These are phyloP conservation scores for Drosophila acutilabella DNA, from an alignment of 2,888 invertebrate genomes.

Conservation along the genomic window DNA sequence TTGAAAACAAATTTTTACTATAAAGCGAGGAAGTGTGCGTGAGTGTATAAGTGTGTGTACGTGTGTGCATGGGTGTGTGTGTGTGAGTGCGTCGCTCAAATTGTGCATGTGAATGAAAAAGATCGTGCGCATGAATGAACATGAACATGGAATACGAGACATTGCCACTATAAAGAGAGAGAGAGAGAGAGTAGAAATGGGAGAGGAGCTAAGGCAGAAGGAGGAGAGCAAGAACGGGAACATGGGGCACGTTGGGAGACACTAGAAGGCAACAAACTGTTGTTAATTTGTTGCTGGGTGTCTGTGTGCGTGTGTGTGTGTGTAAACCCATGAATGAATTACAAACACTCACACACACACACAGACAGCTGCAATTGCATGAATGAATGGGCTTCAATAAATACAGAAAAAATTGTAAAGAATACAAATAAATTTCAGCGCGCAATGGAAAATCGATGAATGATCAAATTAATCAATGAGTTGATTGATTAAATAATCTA, in stretches of 20 bases:
- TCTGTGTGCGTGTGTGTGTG: slow-evolving; percentile 17
- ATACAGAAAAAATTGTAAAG: not conserved
- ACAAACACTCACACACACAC: slow-evolving; percentile 25
- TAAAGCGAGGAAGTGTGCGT: slow-evolving; percentile 29
- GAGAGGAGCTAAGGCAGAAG: not conserved
- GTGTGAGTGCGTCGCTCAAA: slow-evolving; percentile 46
- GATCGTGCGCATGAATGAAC: slow-evolving; percentile 76
- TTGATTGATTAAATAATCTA: slow-evolving; percentile 19
- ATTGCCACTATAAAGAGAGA: not conserved
- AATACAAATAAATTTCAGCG: slow-evolving; percentile 11
- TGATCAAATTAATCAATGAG: slow-evolving; percentile 21
- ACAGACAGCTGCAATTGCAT: slow-evolving; percentile 46
- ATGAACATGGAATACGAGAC: slow-evolving; percentile 59
- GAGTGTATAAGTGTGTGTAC: slow-evolving; percentile 3
- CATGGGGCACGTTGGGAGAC: slow-evolving; percentile 8
- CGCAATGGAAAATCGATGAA: slow-evolving; percentile 1
- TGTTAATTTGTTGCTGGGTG: slow-evolving; percentile 36
- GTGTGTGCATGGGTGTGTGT: slow-evolving; percentile 14
- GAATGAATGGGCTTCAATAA: slow-evolving; percentile 16
- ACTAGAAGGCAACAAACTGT: slow-evolving; percentile 32
- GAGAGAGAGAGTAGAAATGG: not conserved
- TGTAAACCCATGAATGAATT: slow-evolving; percentile 50
- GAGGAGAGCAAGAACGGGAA: slow-evolving; percentile 18
- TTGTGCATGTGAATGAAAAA: slow-evolving; percentile 70
- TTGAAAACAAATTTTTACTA: slow-evolving; percentile 55